A percentile compares a stretch with the other conserved stretches of the same genome.
Evolutionary conservation across 2,113 vertebrate genomes (phyloP).

Genomic region (Piliocolobus tephrosceles): DNA sequence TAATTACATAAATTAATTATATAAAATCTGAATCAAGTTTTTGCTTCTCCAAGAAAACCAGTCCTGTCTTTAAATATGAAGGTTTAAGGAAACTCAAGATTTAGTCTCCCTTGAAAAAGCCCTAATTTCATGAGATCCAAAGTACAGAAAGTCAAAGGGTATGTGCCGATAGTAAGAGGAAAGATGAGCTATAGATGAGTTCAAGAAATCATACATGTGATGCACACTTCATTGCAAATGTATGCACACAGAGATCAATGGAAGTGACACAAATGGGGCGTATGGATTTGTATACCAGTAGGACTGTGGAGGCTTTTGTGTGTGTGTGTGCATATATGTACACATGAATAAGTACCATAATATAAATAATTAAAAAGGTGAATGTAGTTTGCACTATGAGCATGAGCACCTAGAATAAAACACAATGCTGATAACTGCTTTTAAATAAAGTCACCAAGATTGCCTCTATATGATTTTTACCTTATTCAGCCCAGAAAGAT

Average conservation of each 20-base stretch:
- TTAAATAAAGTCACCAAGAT: constrained; percentile 79
- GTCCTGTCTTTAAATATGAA: not conserved
- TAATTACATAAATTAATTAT: not conserved
- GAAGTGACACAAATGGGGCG: not conserved
- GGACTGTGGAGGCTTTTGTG: not conserved
- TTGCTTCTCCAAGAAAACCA: not conserved
- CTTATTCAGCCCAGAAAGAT: constrained; percentile 61
- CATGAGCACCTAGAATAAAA: constrained; percentile 79
- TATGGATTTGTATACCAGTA: not conserved
- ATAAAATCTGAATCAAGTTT: constrained; percentile 6
- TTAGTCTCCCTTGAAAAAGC: constrained; percentile 62
- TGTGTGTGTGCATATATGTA: not conserved
- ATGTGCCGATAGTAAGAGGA: not conserved
- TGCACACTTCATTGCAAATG: not conserved
- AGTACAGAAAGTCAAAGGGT: not conserved
- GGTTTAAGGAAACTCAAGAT: constrained; percentile 47
- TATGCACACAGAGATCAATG: not conserved
- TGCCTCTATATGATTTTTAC: constrained; percentile 74
- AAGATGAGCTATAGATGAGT: not conserved
- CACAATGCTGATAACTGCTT: constrained; percentile 77
- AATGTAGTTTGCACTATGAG: constrained; percentile 77
- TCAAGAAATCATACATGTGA: not conserved
- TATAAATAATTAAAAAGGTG: constrained; percentile 78
- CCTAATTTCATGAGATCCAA: constrained; percentile 51
- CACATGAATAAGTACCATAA: not conserved